Base-by-base conservation (phyloP, 2,113 vertebrate genomes). In the Acrocephalus kingi region DNA sequence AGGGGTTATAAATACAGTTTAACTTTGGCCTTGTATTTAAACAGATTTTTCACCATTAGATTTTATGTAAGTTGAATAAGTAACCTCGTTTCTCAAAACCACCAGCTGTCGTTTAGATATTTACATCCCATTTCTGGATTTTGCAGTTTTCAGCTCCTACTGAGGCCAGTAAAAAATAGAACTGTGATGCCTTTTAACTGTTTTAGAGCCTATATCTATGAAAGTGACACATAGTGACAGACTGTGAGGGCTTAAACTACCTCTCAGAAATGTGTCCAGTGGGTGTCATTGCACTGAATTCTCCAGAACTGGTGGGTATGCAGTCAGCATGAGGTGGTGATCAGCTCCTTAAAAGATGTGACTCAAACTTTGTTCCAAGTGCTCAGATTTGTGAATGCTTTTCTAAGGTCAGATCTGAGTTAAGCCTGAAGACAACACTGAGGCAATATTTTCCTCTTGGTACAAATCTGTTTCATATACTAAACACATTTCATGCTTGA, bases 401-500 rank as follows among this genome's bases (percentile, higher is more conserved):
- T 96, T 46, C 67, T 62, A 69, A 85, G 39, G 41, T 74, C 67
- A 58, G 25, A 52, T 63, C 43, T 83, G 27, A 9, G 4, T 73
- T 33, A 93, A 83, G 35, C 8, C 61, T 49, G 31, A 74, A 90
- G 48, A 88, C 18, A 90, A 93, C 90, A 82, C 10, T 1, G 2
- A 52, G 39, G 21, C 7, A 90, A 85, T 81, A 68, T 90, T 94
- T 77, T 91, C 55, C 35, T 74, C 63, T 95, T 1, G 0, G 15
- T 94, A 59, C 27, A 92, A 83, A 66, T 80, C 61, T 75, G 48
- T 84, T 96, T 54, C 61, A 37, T 71, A 41, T 21, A 82, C 39
- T 83, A 67, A 94, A 88, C 30, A 56, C 30, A 90, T 93, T 95
- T 94, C 68, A 94, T 61, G 82, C 87, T 96, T 96, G 94, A 94